Percentiles rank a stretch among this genome's conserved stretches.
Conservation (phyloP, 1,140 invertebrate genomes). For the Liolophura sinensis region DNA sequence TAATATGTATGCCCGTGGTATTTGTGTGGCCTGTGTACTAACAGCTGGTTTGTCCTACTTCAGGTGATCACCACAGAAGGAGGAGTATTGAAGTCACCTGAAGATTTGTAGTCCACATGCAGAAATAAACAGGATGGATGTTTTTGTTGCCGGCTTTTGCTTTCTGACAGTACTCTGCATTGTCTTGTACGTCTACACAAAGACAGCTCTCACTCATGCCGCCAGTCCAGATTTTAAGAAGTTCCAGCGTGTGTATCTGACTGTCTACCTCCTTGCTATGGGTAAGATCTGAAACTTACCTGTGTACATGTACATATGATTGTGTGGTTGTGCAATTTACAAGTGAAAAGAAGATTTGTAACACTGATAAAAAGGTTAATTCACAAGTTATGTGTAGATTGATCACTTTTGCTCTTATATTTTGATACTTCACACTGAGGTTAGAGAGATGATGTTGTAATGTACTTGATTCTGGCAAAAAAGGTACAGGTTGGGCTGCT, state of each 20-base stretch:
- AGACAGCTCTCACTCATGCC: conserved; percentile 33
- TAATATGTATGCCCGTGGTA: too few relatives aligned
- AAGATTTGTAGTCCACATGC: too few relatives aligned
- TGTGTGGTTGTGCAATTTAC: neutral
- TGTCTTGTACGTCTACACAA: conserved; percentile 50
- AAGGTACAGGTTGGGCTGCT: too few relatives aligned
- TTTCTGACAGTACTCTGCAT: conserved; percentile 45
- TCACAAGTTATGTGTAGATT: neutral
- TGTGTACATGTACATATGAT: neutral
- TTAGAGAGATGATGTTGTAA: too few relatives aligned
- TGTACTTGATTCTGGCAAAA: too few relatives aligned
- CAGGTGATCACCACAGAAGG: too few relatives aligned
- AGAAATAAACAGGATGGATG: conserved; percentile 34
- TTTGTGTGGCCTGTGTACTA: too few relatives aligned
- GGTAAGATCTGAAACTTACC: conserved; percentile 36
- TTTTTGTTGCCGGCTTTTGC: conserved; percentile 50
- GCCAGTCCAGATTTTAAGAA: conserved; percentile 57
- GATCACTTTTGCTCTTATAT: too few relatives aligned
- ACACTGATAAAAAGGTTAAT: neutral
- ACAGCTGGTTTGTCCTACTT: too few relatives aligned
- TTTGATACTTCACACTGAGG: too few relatives aligned
- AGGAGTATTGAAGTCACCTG: too few relatives aligned
- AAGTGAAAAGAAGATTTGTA: neutral
- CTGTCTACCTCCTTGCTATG: conserved; percentile 68
- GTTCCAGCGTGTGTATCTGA: conserved; percentile 68